Base-by-base conservation (phyloP, 2,113 vertebrate genomes). In the Octodon degus region DNA sequence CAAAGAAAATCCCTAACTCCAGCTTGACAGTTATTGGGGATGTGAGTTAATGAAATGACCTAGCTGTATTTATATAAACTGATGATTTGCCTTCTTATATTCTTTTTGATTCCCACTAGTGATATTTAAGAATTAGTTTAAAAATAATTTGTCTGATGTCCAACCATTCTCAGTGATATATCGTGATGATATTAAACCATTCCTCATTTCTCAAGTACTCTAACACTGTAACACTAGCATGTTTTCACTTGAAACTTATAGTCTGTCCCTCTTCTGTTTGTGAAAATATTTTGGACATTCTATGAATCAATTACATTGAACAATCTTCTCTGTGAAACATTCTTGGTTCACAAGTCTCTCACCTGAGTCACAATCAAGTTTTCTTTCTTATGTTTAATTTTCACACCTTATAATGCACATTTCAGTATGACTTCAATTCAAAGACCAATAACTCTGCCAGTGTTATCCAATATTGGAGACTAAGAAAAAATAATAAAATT, bases 201-300 rank as follows among this genome's bases (percentile, higher is more conserved):
- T 62, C 24, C 16, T 86, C 89, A 12, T 63, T 93, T 43, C 5
- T 25, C 20, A 83, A 87, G 80, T 76, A 80, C 32, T 43, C 50
- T 74, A 95, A 63, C 5, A 74, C 47, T 86, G 2, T 58, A 88
- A 76, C n/a, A 72, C 19, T 74, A 34, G 55, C n/a, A 81, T 53
- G 9, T 13, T 50, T 92, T 84, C 24, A 68, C 14, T 94, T 95
- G 65, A 86, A 87, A 34, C 40, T 60, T 17, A 70, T 60, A 6
- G 50, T 85, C 6, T 62, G 47, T 91, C 43, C 40, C 50, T 92
- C 55, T 72, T 70, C 20, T 94, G 70, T 89, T 91, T 83, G 70
- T 86, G 84, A 96, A 96, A 95, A 93, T 91, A 91, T 68, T 96
- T 95, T 37, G n/a, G 5, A 32, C 85, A 40, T 40, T 82, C 25